A percentile compares a stretch with the other conserved stretches of the same genome.
Evolutionary conservation across 2,113 vertebrate genomes (phyloP).

Genomic region (Chelonoidis abingdonii): DNA sequence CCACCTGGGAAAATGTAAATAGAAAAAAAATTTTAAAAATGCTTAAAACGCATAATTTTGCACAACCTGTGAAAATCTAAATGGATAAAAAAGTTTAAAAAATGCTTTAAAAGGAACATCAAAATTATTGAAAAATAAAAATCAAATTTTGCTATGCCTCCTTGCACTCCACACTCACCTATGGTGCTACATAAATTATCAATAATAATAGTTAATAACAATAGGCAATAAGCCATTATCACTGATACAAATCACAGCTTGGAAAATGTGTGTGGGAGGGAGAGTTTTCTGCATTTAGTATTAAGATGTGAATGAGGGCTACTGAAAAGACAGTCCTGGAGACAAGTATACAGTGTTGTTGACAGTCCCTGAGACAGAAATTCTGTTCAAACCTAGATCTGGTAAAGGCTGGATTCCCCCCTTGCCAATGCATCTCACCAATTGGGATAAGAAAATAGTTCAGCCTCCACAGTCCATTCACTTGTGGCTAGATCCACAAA

Average conservation of each 20-base stretch:
- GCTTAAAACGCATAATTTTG: too few species aligned
- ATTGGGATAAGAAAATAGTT: not conserved
- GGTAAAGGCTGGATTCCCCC: not conserved
- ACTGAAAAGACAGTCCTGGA: accelerated
- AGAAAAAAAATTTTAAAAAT: too few species aligned
- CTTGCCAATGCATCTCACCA: not conserved
- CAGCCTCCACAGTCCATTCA: not conserved
- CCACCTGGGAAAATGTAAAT: too few species aligned
- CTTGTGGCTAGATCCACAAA: not conserved
- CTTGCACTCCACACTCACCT: accelerated
- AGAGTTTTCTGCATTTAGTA: not conserved
- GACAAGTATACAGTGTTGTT: not conserved
- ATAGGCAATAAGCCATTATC: not conserved
- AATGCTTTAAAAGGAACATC: too few species aligned
- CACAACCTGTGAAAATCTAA: too few species aligned
- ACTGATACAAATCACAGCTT: not conserved
- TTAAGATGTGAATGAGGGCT: not conserved
- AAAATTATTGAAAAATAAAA: too few species aligned
- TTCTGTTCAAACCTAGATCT: not conserved
- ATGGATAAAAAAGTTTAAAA: too few species aligned
- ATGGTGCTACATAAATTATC: not conserved
- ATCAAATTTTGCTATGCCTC: too few species aligned
- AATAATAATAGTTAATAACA: not conserved
- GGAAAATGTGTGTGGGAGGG: not conserved
- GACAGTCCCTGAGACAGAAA: not conserved